These are phyloP conservation scores for Drosophila borealis DNA, from an alignment of 2,888 invertebrate genomes.

Conservation along the genomic window DNA sequence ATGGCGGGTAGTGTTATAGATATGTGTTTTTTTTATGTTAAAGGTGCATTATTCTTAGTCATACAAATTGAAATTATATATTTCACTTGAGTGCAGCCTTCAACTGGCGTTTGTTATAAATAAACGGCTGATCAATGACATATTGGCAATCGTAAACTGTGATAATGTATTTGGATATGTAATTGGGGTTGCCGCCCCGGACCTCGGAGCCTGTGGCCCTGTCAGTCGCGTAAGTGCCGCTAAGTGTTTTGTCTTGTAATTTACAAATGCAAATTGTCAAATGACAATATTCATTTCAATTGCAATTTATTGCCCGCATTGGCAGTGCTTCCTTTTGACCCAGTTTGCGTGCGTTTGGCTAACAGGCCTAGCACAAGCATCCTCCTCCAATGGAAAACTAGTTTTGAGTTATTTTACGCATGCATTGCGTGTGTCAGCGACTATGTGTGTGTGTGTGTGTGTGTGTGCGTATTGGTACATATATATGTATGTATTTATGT, in stretches of 20 bases:
- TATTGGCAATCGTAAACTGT: slow-evolving; percentile 31
- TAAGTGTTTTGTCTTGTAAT: slow-evolving; percentile 77
- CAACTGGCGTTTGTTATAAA: slow-evolving; percentile 18
- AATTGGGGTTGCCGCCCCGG: slow-evolving; percentile 47
- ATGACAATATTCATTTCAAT: slow-evolving; percentile 72
- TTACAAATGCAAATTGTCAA: slow-evolving; percentile 71
- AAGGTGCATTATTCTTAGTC: too few relatives aligned
- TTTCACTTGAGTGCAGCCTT: slow-evolving; percentile 30
- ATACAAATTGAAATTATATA: not conserved
- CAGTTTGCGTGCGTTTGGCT: slow-evolving; percentile 38
- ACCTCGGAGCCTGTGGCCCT: slow-evolving; percentile 46
- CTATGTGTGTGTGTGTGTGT: slow-evolving; percentile 17
- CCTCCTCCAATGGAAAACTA: slow-evolving; percentile 53
- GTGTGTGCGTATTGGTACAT: slow-evolving; percentile 43
- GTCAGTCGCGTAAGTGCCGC: slow-evolving; percentile 57
- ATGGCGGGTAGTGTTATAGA: too few relatives aligned
- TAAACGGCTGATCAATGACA: slow-evolving; percentile 46
- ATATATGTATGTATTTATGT: slow-evolving; percentile 12
- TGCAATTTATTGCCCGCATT: slow-evolving; percentile 65
- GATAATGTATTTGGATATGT: slow-evolving; percentile 38
- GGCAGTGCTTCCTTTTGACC: slow-evolving; percentile 70
- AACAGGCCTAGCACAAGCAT: slow-evolving; percentile 26
- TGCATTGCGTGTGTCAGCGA: slow-evolving; percentile 57
- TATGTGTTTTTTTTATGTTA: too few relatives aligned
- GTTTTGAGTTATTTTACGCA: slow-evolving; percentile 58